Base-by-base conservation (phyloP, 2,888 invertebrate genomes). In the Apamea epomidion region DNA sequence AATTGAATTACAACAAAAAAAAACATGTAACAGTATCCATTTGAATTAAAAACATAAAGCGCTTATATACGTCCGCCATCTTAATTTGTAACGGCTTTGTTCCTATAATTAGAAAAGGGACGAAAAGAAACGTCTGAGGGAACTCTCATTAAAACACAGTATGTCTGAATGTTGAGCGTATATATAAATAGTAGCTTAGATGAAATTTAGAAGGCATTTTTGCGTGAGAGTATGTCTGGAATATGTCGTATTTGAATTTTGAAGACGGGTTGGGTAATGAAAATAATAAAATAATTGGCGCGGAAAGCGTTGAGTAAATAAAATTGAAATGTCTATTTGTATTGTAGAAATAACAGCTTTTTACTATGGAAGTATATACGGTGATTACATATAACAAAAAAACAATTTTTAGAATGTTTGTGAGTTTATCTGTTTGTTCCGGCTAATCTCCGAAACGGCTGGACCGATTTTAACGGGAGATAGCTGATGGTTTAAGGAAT, bases 31-130 rank as follows among this genome's bases (percentile, higher is more conserved):
- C 3, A 60, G 62, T 37, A 82, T 67, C 18, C 48, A 74, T 58
- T 21, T n/a, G 25, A 74, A 74, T 74, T n/a, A 21, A 71, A 65
- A 78, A 74, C 60, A 83, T 67, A 18, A 64, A 83, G 68, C 60
- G 58, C 51, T 54, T 37, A 32, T 29, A 32, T 25, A 14, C 25
- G 51, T 32, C 65, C 12, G 65, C 81, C 77, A 81, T 79, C 77
- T 82, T 79, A 79, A 77, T 87, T 76, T 68, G 68, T 70, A 10
- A 77, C 74, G 70, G 32, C 76, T 80, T 82, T 81, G 71, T 82
- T 45, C 70, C 14, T 79, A 74, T 86, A 87, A 81, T 83, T 87
- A 83, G 62, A 83, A 83, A 76, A 72, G 77, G 78, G 69, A 45
- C 78, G 21, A 77, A 83, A 84, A 80, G 67, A 85, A 83, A 80